phyloP scores from a whole-genome alignment of 2,113 vertebrate genomes.

The Phaetusa simplex region DNA sequence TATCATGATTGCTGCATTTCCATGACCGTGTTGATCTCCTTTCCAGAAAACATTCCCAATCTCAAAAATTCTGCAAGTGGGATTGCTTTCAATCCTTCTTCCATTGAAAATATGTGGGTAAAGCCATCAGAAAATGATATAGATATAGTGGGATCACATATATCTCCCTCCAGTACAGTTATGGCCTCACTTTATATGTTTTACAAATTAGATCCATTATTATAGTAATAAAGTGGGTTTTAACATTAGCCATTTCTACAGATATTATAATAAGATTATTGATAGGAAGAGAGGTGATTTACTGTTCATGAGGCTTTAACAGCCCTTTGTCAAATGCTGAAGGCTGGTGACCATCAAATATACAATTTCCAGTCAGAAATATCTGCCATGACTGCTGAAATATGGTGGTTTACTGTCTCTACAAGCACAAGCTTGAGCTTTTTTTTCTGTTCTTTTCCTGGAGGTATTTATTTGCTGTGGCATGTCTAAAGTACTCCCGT shows the following conservation, averaged over 20 bases:
- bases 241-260: conserved; percentile 44
- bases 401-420: not conserved
- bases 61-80: not conserved
- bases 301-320: conserved; percentile 7
- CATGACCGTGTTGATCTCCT: not conserved
- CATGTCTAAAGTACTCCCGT: not conserved
- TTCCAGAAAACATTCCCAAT: not conserved
- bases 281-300: conserved; percentile 39
- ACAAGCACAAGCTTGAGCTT: not conserved
- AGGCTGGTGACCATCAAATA: conserved; percentile 5
- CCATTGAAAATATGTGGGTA: not conserved
- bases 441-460: not conserved
- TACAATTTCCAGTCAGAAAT: conserved; percentile 17
- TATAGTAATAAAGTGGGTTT: conserved; percentile 38
- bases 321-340: conserved; percentile 26
- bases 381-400: not conserved
- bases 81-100: not conserved
- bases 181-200: conserved; percentile 25
- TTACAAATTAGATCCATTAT: conserved; percentile 65
- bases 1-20: not conserved
- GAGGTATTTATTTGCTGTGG: not conserved
- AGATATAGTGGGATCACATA: not conserved
- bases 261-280: conserved; percentile 58
- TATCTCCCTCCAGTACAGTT: conserved; percentile 22
- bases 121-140: not conserved